phyloP scores from a whole-genome alignment of 1,140 invertebrate species.

The Lasioglossum baleicum region DNA sequence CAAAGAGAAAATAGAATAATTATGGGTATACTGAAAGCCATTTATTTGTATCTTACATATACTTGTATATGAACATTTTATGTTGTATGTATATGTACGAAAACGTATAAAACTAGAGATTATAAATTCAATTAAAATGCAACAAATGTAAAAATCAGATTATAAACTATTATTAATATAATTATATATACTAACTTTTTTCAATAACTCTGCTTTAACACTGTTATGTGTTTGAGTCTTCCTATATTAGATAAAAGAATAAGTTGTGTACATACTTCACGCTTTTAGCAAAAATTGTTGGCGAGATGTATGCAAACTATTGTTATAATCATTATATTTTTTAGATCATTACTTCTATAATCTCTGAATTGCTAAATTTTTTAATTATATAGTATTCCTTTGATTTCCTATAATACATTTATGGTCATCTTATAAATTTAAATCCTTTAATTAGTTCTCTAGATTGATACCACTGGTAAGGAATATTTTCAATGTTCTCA shows the following conservation, averaged over 20 bases:
- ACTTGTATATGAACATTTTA: constrained; percentile 17
- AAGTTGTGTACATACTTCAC: not conserved
- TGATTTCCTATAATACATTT: constrained; percentile 27
- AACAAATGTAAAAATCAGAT: not conserved
- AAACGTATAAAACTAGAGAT: not conserved
- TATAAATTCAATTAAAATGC: constrained; percentile 10
- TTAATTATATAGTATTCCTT: not conserved
- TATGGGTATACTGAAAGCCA: not conserved
- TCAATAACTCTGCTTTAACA: not conserved
- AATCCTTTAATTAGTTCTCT: constrained; percentile 75
- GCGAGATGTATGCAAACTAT: not conserved
- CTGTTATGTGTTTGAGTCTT: not conserved
- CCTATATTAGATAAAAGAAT: not conserved
- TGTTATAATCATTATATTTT: constrained; percentile 20
- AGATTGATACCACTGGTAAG: constrained; percentile 75
- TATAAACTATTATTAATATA: constrained; percentile 1
- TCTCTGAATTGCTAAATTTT: not conserved
- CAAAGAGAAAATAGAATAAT: constrained; percentile 23
- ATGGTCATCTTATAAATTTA: constrained; percentile 70
- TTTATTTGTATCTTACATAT: not conserved
- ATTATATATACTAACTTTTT: not conserved
- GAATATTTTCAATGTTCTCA: constrained; percentile 29
- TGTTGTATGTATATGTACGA: constrained; percentile 11
- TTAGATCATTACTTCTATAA: not conserved
- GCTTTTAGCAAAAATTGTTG: not conserved